A percentile compares a stretch with the other conserved stretches of the same genome.
These are phyloP conservation scores for Prietella phreatophila DNA, from an alignment of 2,113 vertebrate species.

Conservation along the genomic window DNA sequence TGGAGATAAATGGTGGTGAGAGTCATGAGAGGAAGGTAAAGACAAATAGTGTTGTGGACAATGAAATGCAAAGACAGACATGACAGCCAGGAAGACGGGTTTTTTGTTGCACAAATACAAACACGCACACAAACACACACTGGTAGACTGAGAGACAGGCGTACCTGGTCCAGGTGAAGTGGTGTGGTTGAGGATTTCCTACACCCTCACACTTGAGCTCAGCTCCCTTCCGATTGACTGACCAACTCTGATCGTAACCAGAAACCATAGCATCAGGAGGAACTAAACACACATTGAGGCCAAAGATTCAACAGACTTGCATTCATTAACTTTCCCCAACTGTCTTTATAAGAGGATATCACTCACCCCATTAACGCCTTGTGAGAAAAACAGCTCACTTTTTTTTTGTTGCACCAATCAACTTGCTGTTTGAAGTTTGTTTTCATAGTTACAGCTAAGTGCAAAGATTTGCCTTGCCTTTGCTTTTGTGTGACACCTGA, in stretches of 20 bases:
- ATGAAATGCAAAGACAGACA: background rate
- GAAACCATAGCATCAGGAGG: conserved; percentile 78
- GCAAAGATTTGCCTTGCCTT: background rate
- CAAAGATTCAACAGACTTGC: background rate
- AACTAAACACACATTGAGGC: conserved; percentile 65
- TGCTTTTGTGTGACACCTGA: background rate
- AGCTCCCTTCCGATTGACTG: conserved; percentile 70
- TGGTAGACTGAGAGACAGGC: background rate
- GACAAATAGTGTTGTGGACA: background rate
- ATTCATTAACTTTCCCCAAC: background rate
- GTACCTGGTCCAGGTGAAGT: conserved; percentile 84
- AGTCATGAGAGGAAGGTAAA: background rate
- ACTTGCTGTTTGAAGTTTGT: background rate
- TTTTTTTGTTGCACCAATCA: background rate
- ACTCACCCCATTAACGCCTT: background rate
- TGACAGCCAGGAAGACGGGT: background rate
- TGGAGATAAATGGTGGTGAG: background rate
- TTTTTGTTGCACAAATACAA: background rate
- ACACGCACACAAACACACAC: background rate
- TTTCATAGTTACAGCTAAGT: background rate
- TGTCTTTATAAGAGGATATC: background rate
- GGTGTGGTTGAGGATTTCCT: conserved; percentile 74
- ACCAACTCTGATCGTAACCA: conserved; percentile 68
- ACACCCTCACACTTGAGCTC: conserved; percentile 73
- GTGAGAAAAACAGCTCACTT: background rate